Conservation (phyloP, 2,797 vertebrate species). For the Perodicticus potto region DNA sequence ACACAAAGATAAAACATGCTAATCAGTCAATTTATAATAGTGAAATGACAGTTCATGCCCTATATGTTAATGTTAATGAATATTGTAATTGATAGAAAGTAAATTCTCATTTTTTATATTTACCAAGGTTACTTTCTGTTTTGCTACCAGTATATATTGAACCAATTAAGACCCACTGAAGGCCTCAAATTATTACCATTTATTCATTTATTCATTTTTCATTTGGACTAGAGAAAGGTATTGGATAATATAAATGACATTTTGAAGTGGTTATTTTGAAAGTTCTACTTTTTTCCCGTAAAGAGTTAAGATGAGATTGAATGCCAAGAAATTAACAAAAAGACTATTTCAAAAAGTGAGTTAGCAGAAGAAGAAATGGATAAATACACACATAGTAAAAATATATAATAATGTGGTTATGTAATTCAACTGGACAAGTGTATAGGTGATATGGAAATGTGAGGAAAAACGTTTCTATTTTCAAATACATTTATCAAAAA, state of each 20-base stretch:
- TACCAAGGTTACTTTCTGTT: not conserved
- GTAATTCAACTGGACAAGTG: not conserved
- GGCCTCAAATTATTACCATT: not conserved
- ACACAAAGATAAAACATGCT: not conserved
- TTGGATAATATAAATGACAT: not conserved
- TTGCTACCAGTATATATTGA: not conserved
- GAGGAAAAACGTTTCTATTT: not conserved
- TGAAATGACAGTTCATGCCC: not conserved
- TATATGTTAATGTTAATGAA: not conserved
- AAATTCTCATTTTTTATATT: conserved; percentile 38
- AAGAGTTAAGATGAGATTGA: not conserved
- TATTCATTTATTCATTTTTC: not conserved
- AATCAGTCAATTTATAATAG: not conserved
- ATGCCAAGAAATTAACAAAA: not conserved
- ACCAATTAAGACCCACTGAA: not conserved
- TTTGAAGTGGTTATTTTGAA: not conserved
- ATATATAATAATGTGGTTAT: not conserved
- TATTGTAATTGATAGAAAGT: not conserved
- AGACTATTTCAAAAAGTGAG: not conserved
- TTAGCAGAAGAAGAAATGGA: not conserved
- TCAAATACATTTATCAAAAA: not conserved
- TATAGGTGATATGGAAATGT: not conserved
- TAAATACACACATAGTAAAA: not conserved
- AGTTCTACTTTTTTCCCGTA: not conserved
- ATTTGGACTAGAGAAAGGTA: not conserved